Percentiles rank a stretch among this genome's conserved stretches.
phyloP scores from a whole-genome alignment of 2,113 vertebrate species.

The Siphamia tubifer region DNA sequence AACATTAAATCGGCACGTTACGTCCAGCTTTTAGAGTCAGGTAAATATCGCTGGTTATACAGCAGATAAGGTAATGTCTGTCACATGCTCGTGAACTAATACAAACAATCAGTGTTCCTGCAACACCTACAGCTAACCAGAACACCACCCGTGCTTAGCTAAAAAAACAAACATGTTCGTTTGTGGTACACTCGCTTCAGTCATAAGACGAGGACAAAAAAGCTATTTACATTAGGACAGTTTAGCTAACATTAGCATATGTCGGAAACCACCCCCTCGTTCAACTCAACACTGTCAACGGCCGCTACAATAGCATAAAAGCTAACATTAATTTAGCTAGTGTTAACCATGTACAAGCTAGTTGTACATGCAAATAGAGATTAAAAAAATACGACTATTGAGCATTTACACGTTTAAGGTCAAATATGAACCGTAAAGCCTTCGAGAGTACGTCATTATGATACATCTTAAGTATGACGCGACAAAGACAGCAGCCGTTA shows the following conservation, averaged over 20 bases:
- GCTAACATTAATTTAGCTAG: neutral
- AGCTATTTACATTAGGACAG: neutral
- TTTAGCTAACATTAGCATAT: neutral
- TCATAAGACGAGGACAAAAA: accelerated
- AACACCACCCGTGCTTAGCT: neutral
- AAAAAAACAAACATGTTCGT: neutral
- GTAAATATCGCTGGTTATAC: neutral
- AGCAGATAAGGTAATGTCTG: neutral
- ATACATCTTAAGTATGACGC: neutral
- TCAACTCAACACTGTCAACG: too few relatives aligned
- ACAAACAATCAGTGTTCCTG: constrained; percentile 3
- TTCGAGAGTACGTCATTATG: neutral
- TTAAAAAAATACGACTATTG: too few relatives aligned
- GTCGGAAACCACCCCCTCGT: neutral
- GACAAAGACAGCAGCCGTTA: neutral
- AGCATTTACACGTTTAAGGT: too few relatives aligned
- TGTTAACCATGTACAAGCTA: neutral
- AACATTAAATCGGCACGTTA: neutral
- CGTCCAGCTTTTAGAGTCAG: neutral
- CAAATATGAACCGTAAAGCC: too few relatives aligned
- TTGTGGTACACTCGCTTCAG: too few relatives aligned
- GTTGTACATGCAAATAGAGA: too few relatives aligned
- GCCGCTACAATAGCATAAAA: neutral
- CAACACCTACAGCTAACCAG: neutral
- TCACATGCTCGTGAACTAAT: neutral